Evolutionary conservation across 1,140 invertebrate species (phyloP).

Genomic region (Meloidogyne floridensis): DNA sequence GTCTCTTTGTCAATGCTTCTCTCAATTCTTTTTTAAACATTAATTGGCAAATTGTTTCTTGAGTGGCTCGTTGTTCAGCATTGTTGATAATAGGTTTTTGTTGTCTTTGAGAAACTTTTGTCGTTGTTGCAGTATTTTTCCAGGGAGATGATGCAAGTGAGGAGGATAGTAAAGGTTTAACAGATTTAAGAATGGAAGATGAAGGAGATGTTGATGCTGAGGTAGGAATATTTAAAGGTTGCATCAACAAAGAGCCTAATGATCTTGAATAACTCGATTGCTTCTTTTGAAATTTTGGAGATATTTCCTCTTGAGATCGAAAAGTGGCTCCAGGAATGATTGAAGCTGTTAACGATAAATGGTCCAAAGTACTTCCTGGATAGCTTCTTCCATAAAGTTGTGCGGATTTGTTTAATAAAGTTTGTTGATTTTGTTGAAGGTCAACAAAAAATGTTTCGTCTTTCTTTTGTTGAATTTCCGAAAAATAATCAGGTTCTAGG

Average conservation of each 20-base stretch:
- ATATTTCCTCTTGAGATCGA: neutral
- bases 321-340: slow-evolving; percentile 56
- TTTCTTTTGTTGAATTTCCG: neutral
- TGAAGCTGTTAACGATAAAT: neutral
- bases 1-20: slow-evolving; percentile 48
- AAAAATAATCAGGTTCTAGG: neutral
- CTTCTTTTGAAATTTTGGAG: neutral
- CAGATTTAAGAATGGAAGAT: neutral
- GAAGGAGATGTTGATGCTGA: neutral
- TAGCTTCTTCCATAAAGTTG: neutral
- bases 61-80: slow-evolving; percentile 38
- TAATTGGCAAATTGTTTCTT: slow-evolving; percentile 41
- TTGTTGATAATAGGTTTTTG: neutral
- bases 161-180: neutral
- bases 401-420: neutral
- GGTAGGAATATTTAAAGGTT: neutral
- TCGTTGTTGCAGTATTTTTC: slow-evolving; percentile 3
- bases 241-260: neutral
- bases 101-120: neutral
- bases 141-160: neutral
- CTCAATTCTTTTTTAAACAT: slow-evolving; percentile 62
- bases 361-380: neutral
- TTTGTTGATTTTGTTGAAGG: slow-evolving; percentile 1
- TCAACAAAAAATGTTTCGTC: neutral
- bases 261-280: neutral